These are phyloP conservation scores for Drosophila pandora DNA, from an alignment of 1,140 invertebrate genomes.

Conservation along the genomic window DNA sequence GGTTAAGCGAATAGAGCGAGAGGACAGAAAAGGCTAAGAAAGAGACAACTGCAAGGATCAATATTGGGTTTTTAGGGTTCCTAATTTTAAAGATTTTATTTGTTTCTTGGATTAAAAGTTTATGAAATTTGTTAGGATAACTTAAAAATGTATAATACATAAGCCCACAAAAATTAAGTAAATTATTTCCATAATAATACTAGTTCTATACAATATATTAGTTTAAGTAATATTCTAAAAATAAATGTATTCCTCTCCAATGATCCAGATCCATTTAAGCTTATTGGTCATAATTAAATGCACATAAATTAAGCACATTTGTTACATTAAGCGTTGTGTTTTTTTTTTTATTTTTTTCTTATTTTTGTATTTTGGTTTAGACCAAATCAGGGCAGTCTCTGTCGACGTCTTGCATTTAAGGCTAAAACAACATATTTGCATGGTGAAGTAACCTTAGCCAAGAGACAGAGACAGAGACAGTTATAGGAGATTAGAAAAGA, in stretches of 20 bases:
- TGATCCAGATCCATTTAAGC: slow-evolving; percentile 8
- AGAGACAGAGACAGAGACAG: slow-evolving; percentile 44
- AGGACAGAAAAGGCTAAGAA: background rate
- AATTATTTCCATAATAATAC: background rate
- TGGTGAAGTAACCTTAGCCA: slow-evolving; percentile 67
- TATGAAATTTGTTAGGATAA: background rate
- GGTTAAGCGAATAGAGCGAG: slow-evolving; percentile 5
- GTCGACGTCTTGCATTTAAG: slow-evolving; percentile 62
- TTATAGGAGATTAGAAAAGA: slow-evolving; percentile 9
- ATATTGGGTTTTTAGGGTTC: background rate
- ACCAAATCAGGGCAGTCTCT: background rate
- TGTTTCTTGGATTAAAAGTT: background rate
- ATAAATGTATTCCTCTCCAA: background rate
- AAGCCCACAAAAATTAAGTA: background rate
- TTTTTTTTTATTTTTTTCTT: background rate
- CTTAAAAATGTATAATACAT: background rate
- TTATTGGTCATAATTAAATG: slow-evolving; percentile 25
- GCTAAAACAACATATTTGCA: slow-evolving; percentile 75
- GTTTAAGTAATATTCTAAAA: slow-evolving; percentile 6
- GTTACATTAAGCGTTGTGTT: slow-evolving; percentile 18
- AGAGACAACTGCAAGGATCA: background rate
- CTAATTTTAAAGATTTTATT: background rate
- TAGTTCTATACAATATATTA: background rate
- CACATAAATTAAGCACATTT: slow-evolving; percentile 36
- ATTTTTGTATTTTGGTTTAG: background rate